Evolutionary conservation across 2,797 vertebrate genomes (phyloP), one percentile per base, ranked within the genome.

Genomic region (Lophotriccus pileatus): DNA sequence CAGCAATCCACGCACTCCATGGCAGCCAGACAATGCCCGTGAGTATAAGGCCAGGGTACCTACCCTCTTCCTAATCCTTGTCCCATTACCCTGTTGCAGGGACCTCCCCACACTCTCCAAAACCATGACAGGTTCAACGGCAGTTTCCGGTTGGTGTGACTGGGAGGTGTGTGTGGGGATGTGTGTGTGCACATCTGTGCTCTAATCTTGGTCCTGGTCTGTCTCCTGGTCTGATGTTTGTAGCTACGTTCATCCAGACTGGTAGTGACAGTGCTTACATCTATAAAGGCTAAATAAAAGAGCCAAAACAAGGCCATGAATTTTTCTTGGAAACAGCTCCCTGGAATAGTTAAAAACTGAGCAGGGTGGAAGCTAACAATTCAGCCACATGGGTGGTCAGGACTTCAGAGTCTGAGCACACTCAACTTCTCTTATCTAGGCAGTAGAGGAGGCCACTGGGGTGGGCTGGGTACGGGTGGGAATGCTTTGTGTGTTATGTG

Each of bases 11-110:
- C 72, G 99, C 99, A 23, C 98, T 99, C 92, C 99, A 99, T 21
- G 99, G 99, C 97, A 99, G 99, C 98, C 99, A 99, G 98, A 99
- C 99, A 75, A 99, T 99, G 99, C 99, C 99, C 95, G 99, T 99
- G 98, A 99, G 99, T 99, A 95, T 90, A 60, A 76, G 87, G 47
- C 58, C 68, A 37, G 66, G 91, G 63, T 59, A 39, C 77, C 77
- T 21, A 7, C 66, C 87, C 89, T 62, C 49, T 44, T 81, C 80
- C 87, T 28, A 3, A 44, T 66, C 74, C 55, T 80, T 19, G 52
- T 55, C 83, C 87, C 70, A 19, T 39, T 55, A 43, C 59, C n/a
- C 64, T 46, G 17, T 16, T 44, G 43, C 75, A 85, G 72, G 49
- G 43, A 64, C 27, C 39, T 66, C 63, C 52, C 47, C 52, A 69